Evolutionary conservation across 2,797 vertebrate genomes (phyloP).

Genomic region (Enteromius thamalakanensis): DNA sequence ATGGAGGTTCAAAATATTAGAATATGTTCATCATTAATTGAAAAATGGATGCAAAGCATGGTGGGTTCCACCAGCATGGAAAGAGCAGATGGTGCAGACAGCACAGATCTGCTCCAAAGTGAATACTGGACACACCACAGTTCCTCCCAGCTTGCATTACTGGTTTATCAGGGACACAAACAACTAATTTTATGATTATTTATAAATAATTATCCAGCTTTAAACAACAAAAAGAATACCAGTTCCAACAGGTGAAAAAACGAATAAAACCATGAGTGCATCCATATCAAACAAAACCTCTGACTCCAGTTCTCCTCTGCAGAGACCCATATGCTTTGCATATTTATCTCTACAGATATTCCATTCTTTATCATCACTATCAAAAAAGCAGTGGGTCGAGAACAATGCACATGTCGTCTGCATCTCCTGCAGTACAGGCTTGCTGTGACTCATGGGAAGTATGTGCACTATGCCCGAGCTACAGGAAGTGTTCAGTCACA

Average conservation of each 20-base stretch:
- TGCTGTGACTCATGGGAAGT: slow-evolving; percentile 30
- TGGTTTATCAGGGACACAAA: slow-evolving; percentile 13
- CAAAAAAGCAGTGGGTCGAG: background rate
- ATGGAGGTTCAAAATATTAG: background rate
- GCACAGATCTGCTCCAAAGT: background rate
- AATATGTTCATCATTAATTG: background rate
- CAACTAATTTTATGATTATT: background rate
- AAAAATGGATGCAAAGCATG: background rate
- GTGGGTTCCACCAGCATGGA: background rate
- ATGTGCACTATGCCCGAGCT: slow-evolving; percentile 38
- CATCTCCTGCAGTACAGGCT: background rate
- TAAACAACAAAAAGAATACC: background rate
- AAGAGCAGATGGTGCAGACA: slow-evolving; percentile 29
- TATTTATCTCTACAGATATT: background rate
- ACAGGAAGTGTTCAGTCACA: slow-evolving; percentile 50
- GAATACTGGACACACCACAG: background rate
- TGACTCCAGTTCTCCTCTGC: background rate
- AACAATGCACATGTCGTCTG: background rate
- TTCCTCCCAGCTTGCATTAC: slow-evolving; percentile 2
- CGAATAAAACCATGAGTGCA: background rate
- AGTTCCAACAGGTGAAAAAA: background rate
- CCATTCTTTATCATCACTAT: background rate
- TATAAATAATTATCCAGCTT: slow-evolving; percentile 22
- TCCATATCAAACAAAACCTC: background rate
- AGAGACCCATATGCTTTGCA: background rate